Percentiles rank a stretch among this genome's conserved stretches.
phyloP scores from a whole-genome alignment of 2,888 invertebrate species.

The Pimpla rufipes region DNA sequence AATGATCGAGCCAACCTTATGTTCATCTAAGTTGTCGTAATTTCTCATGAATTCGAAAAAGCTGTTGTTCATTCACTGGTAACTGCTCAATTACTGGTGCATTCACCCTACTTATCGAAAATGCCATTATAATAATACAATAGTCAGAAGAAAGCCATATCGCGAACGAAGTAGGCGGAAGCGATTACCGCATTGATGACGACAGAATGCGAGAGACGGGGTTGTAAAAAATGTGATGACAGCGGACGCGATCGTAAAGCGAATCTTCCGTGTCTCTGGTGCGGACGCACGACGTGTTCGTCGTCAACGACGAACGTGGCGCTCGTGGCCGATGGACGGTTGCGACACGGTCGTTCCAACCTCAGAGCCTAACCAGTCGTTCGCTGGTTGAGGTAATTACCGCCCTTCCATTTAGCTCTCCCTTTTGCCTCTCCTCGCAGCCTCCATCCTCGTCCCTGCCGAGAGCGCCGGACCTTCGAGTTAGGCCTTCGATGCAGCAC shows the following conservation, averaged over 20 bases:
- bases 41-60: too few species aligned
- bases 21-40: too few species aligned
- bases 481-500: slow-evolving; percentile 3
- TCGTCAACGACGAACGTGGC: slow-evolving; percentile 8
- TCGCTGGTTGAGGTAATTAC: slow-evolving; percentile 68
- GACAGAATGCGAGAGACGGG: slow-evolving; percentile 1
- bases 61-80: too few species aligned
- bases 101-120: too few species aligned
- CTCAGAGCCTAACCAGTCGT: slow-evolving; percentile 56
- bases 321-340: slow-evolving; percentile 33
- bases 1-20: too few species aligned
- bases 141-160: not conserved
- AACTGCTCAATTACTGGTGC: too few species aligned
- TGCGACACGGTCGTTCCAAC: slow-evolving; percentile 57
- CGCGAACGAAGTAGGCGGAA: too few species aligned
- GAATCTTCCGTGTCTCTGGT: slow-evolving; percentile 62
- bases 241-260: slow-evolving; percentile 63
- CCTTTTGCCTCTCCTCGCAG: slow-evolving; percentile 27
- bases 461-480: not conserved
- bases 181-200: not conserved
- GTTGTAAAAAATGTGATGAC: slow-evolving; percentile 36
- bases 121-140: not conserved
- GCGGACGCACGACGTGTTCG: slow-evolving; percentile 22
- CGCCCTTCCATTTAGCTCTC: slow-evolving; percentile 65
- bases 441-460: slow-evolving; percentile 35